Base-by-base conservation (phyloP, 2,113 vertebrate species). In the Natator depressus region DNA sequence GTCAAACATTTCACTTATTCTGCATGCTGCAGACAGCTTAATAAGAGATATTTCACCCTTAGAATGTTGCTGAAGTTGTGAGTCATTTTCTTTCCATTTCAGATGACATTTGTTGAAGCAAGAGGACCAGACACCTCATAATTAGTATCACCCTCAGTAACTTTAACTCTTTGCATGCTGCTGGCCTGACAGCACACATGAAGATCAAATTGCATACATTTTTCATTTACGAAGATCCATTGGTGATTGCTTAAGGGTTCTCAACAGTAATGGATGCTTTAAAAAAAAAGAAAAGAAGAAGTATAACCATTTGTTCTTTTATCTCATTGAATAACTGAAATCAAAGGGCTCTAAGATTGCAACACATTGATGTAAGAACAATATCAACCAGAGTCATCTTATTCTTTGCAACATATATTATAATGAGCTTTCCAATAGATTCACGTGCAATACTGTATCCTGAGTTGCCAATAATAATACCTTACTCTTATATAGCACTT, bases 1-100 rank as follows among this genome's bases (percentile, higher is more conserved):
- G 94, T 97, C 92, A 97, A 96, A 96, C 80, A 82, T 96, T 96
- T 96, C 92, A 95, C 82, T 95, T 87, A 85, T 55, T 84, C 2
- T 81, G 57, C 69, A 86, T 94, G 94, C 88, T 82, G 84, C 75
- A 93, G 96, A 94, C 90, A 96, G 65, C 51, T 95, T 97, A 97
- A 96, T 97, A 92, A 97, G 93, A 94, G 92, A n/a, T 93, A 82
- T 96, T 89, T 96, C 82, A 92, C 89, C 65, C 54, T 69, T 84
- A 92, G 47, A 57, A 65, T 50, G 84, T 75, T 93, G 20, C 57
- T 93, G 80, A 95, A 94, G 82, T 62, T 88, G 8, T 65, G 38
- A 84, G 84, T 90, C 84, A 79, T 96, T 97, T 97, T 95, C 75
- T 93, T 89, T 95, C 76, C 14, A 75, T 86, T 94, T 97, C 82